Conservation (phyloP, 1,140 invertebrate genomes). For the Polyergus mexicanus region DNA sequence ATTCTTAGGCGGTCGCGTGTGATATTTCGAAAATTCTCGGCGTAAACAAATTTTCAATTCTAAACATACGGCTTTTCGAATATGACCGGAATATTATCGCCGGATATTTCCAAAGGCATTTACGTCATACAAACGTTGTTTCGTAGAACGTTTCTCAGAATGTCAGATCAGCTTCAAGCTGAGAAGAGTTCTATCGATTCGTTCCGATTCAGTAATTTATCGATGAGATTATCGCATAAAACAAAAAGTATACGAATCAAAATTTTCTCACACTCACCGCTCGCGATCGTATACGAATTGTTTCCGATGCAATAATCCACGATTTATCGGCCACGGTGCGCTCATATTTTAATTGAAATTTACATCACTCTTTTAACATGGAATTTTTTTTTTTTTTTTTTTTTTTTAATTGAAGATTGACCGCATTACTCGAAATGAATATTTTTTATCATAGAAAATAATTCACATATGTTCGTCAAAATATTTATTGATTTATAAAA, state of each 20-base stretch:
- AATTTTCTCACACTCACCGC: constrained; percentile 57
- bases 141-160: neutral
- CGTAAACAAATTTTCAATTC: constrained; percentile 14
- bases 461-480: neutral
- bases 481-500: neutral
- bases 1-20: constrained; percentile 10
- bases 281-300: constrained; percentile 49
- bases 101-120: constrained; percentile 25
- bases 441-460: neutral
- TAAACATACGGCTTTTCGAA: neutral
- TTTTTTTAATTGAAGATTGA: neutral
- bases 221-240: neutral
- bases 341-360: constrained; percentile 71
- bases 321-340: constrained; percentile 90
- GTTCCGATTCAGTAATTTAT: neutral
- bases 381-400: too few species aligned
- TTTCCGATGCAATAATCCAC: constrained; percentile 88
- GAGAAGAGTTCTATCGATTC: neutral
- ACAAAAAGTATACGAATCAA: neutral
- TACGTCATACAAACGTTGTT: neutral
- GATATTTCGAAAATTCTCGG: constrained; percentile 26
- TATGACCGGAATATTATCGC: neutral
- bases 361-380: constrained; percentile 31
- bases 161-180: neutral
- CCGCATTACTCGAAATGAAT: neutral